Conservation (phyloP, 92 coral and sea anemone genomes). For the Paragorgia papillata region DNA sequence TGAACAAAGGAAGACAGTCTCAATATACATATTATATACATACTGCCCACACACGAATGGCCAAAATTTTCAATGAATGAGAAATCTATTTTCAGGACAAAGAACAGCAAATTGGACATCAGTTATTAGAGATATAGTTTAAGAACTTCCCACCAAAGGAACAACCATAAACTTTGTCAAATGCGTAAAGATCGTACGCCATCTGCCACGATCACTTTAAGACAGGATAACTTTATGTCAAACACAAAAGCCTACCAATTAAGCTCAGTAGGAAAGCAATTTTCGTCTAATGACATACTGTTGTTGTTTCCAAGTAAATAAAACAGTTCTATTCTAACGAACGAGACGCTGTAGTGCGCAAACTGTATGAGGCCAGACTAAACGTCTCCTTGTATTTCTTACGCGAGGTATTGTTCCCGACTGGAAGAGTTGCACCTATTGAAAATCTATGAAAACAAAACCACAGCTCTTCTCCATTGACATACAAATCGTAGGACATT, state of each 20-base stretch:
- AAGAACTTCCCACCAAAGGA: conserved; percentile 17
- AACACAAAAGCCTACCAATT: conserved; percentile 47
- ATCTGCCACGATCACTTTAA: conserved; percentile 49
- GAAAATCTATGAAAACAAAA: conserved; percentile 24
- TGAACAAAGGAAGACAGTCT: conserved; percentile 67
- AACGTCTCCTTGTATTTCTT: conserved; percentile 35
- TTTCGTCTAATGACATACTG: conserved; percentile 51
- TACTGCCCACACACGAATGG: not conserved
- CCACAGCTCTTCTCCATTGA: not conserved
- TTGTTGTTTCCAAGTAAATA: conserved; percentile 45
- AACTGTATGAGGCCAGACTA: conserved; percentile 49
- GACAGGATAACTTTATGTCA: conserved; percentile 40
- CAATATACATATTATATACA: conserved; percentile 75
- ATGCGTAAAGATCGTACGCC: conserved; percentile 35
- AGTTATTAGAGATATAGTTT: not conserved
- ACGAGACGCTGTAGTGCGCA: conserved; percentile 22
- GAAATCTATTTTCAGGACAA: conserved; percentile 18
- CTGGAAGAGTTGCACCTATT: conserved; percentile 32
- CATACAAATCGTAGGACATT: not conserved
- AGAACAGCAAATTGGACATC: conserved; percentile 2
- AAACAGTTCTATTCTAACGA: conserved; percentile 40
- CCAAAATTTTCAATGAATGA: conserved; percentile 2
- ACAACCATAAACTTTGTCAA: conserved; percentile 29
- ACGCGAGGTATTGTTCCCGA: not conserved
- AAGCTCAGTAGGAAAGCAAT: conserved; percentile 47